Percentiles rank a stretch among this genome's conserved stretches.
These are phyloP conservation scores for Perca flavescens DNA, from an alignment of 2,113 vertebrate species.

Conservation along the genomic window DNA sequence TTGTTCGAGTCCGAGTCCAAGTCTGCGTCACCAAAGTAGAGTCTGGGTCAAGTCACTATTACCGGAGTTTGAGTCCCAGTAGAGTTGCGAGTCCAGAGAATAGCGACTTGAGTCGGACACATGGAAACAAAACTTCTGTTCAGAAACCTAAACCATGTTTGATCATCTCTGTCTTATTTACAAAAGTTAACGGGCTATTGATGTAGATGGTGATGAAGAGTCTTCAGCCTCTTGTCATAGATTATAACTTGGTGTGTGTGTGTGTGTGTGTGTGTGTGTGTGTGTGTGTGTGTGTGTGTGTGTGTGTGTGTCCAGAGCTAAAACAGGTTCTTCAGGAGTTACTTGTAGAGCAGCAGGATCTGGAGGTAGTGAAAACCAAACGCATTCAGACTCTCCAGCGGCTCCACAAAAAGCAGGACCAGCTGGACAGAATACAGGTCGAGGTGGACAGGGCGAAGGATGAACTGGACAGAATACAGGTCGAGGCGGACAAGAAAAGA, in stretches of 20 bases:
- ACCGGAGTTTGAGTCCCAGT: too few species aligned
- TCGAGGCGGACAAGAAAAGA: not conserved
- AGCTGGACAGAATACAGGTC: not conserved
- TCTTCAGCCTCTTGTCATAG: not conserved
- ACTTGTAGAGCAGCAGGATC: conserved; percentile 32
- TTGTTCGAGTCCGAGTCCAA: too few species aligned
- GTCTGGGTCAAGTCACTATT: too few species aligned
- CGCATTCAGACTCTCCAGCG: conserved; percentile 7
- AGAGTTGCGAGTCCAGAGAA: too few species aligned
- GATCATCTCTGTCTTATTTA: not conserved
- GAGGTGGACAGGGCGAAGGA: not conserved
- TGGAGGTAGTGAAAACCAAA: conserved; percentile 32
- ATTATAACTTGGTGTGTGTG: not conserved
- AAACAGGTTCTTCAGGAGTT: conserved; percentile 48
- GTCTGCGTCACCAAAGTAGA: too few species aligned
- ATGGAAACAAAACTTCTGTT: not conserved
- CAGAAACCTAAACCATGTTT: not conserved
- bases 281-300: not conserved
- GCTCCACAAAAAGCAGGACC: conserved; percentile 22
- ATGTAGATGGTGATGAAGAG: not conserved
- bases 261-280: not conserved
- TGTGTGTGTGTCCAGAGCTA: conserved; percentile 45
- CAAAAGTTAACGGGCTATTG: not conserved
- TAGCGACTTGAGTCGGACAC: too few species aligned
- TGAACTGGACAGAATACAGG: not conserved